phyloP scores from a whole-genome alignment of 1,140 invertebrate species.

The Drosophila takahashii region DNA sequence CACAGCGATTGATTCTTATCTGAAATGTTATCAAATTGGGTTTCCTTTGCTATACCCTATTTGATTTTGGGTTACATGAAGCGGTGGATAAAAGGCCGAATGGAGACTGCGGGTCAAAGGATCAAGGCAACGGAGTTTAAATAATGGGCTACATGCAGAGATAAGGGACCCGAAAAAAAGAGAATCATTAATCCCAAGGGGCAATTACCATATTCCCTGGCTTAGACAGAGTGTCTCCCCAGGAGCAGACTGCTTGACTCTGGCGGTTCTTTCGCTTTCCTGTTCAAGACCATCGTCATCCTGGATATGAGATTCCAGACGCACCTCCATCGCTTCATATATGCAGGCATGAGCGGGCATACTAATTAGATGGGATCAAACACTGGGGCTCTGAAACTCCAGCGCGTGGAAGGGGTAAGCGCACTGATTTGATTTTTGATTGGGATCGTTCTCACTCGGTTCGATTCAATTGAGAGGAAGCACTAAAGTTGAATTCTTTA shows the following conservation, averaged over 20 bases:
- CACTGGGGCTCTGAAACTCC: background rate
- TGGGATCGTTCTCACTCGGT: slow-evolving; percentile 43
- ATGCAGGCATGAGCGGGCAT: slow-evolving; percentile 78
- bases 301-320: slow-evolving; percentile 57
- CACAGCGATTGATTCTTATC: slow-evolving; percentile 76
- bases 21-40: slow-evolving; percentile 77
- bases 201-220: slow-evolving; percentile 75
- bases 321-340: slow-evolving; percentile 64
- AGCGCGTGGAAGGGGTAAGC: slow-evolving; percentile 17
- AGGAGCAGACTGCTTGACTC: slow-evolving; percentile 74
- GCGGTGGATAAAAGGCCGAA: slow-evolving; percentile 64
- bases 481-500: slow-evolving; percentile 73
- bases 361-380: slow-evolving; percentile 68
- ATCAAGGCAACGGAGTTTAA: slow-evolving; percentile 60
- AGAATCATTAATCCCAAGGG: slow-evolving; percentile 24
- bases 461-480: slow-evolving; percentile 53
- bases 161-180: slow-evolving; percentile 49
- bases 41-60: slow-evolving; percentile 51
- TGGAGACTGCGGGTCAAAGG: slow-evolving; percentile 73
- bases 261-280: slow-evolving; percentile 48
- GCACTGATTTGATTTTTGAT: slow-evolving; percentile 70
- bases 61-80: slow-evolving; percentile 18
- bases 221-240: slow-evolving; percentile 71
- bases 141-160: slow-evolving; percentile 68
- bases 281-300: slow-evolving; percentile 22